Evolutionary conservation across 2,113 vertebrate species (phyloP).

Genomic region (Murina feae): DNA sequence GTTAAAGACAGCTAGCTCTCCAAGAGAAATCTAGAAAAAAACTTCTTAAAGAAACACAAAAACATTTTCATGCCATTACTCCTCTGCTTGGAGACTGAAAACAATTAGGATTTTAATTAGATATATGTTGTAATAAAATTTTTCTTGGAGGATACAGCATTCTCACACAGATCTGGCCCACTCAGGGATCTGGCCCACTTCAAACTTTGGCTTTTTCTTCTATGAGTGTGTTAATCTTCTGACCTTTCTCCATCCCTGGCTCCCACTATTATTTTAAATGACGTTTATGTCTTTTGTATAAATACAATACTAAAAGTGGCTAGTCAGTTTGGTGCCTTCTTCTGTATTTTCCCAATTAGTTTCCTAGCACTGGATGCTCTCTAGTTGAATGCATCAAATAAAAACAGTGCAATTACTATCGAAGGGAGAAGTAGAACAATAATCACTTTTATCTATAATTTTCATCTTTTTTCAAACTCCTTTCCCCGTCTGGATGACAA

Average conservation of each 20-base stretch:
- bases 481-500: background rate
- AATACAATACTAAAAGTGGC: background rate
- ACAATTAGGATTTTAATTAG: constrained; percentile 63
- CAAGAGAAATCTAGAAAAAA: constrained; percentile 44
- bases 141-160: constrained; percentile 5
- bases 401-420: background rate
- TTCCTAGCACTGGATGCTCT: background rate
- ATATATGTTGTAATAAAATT: constrained; percentile 44
- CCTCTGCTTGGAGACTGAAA: constrained; percentile 41
- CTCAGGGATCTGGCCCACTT: background rate
- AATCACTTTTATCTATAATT: background rate
- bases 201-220: background rate
- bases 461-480: background rate
- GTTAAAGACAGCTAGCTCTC: constrained; percentile 54
- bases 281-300: background rate
- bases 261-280: constrained; percentile 19
- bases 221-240: background rate
- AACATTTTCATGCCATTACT: constrained; percentile 36
- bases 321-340: background rate
- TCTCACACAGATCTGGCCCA: background rate
- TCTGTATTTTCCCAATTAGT: background rate
- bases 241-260: background rate
- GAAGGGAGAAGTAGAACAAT: background rate
- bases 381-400: background rate
- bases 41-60: constrained; percentile 46